phyloP scores from a whole-genome alignment of 2,113 vertebrate genomes.

The Microcebus ravelobensis region DNA sequence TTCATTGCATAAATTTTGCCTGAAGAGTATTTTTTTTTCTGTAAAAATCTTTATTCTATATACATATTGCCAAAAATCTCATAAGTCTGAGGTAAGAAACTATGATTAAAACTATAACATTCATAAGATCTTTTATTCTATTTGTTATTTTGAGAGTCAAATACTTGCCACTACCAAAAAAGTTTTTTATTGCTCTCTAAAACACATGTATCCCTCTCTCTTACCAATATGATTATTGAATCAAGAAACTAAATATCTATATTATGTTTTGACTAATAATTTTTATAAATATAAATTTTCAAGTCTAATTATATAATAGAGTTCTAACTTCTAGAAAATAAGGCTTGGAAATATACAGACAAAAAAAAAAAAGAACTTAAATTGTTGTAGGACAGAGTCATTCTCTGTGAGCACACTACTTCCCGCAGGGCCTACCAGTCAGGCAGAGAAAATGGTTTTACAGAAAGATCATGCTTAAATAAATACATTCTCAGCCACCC shows the following conservation, averaged over 20 bases:
- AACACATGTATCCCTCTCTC: neutral
- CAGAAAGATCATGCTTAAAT: conserved; percentile 44
- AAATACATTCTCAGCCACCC: conserved; percentile 63
- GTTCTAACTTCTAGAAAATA: conserved; percentile 15
- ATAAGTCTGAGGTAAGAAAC: neutral
- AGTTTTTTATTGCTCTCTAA: neutral
- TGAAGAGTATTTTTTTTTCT: neutral
- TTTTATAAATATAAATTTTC: neutral
- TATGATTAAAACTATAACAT: neutral
- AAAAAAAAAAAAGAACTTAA: neutral
- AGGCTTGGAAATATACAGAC: neutral
- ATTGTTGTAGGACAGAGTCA: neutral
- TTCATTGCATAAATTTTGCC: neutral
- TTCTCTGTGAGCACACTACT: neutral
- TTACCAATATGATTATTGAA: neutral
- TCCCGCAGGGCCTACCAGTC: neutral
- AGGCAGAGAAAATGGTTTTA: conserved; percentile 5
- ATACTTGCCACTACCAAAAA: neutral
- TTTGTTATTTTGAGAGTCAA: neutral
- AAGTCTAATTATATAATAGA: neutral
- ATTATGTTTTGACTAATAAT: conserved; percentile 7
- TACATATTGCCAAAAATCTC: neutral
- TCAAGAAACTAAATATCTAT: neutral
- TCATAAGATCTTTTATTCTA: neutral
- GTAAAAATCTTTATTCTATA: neutral